Base-by-base conservation (phyloP, 2,888 invertebrate species). In the Boloria selene region DNA sequence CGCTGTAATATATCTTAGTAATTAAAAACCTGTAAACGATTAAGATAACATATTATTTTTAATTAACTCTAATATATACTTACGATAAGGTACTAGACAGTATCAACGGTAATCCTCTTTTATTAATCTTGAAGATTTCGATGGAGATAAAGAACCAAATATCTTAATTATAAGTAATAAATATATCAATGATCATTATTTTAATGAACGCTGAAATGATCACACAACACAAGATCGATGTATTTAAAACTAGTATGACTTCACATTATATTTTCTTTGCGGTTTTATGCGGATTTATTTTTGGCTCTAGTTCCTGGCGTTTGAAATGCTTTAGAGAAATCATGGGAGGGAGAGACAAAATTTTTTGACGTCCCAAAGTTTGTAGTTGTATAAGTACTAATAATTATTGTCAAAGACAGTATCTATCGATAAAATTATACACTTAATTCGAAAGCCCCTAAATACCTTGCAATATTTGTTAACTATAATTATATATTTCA, bases 21-120 rank as follows among this genome's bases (percentile, higher is more conserved):
- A 67, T 47, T 45, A 53, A 62, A 31, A 53, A 45, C 31, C 54
- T 47, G 54, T 26, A 56, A 50, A 42, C 7, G 17, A 56, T 42
- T 55, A 51, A 56, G 62, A 61, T 61, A 66, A 44, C 61, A 56
- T 38, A 55, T 63, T 56, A 54, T 45, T 51, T 63, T 67, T 66
- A 69, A 69, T 70, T 65, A 68, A 67, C 52, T 65, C 62, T 65
- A 70, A 70, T 65, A 62, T 62, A 65, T 62, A 18, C 51, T n/a
- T 2, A 3, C 22, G 56, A 56, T 56, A 56, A 56, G 31, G 56
- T 45, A 22, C 56, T 56, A 56, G 61, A 54, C 16, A 44, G 17
- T 70, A 68, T 70, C 60, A 56, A 22, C n/a, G 56, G 45, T 38
- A 45, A 45, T 56, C 14, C 45, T 22, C 45, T 45, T 45, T 56